Conservation (phyloP, 2,888 invertebrate species). For the Chloroclystis v-ata region DNA sequence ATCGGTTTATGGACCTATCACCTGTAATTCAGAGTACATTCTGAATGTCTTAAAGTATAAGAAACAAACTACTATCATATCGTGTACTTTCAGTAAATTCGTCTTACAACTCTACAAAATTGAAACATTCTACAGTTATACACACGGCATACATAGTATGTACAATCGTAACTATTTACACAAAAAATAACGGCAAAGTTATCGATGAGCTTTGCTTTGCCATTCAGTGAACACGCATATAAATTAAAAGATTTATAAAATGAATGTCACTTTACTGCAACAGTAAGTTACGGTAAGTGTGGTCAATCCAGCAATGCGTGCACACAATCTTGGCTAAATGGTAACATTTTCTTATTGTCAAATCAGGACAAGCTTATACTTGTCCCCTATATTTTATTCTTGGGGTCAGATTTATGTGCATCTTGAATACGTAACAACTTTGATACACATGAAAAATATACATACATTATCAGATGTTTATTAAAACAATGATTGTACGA, state of each 20-base stretch:
- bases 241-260: constrained; percentile 25
- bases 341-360: constrained; percentile 67
- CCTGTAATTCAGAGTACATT: constrained; percentile 11
- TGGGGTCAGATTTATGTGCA: constrained; percentile 23
- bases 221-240: constrained; percentile 41
- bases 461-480: constrained; percentile 9
- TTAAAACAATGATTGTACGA: constrained; percentile 8
- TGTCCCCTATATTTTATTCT: constrained; percentile 29
- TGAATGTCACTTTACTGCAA: constrained; percentile 16
- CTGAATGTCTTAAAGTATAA: constrained; percentile 32
- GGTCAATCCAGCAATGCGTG: constrained; percentile 35
- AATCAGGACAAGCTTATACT: constrained; percentile 36
- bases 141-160: constrained; percentile 74
- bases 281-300: constrained; percentile 16
- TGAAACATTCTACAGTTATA: constrained; percentile 69
- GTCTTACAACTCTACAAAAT: constrained; percentile 60
- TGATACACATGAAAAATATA: too few species aligned
- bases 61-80: constrained; percentile 28
- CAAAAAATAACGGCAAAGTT: constrained; percentile 58
- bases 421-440: constrained; percentile 20
- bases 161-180: constrained; percentile 72
- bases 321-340: constrained; percentile 43
- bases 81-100: constrained; percentile 52
- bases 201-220: constrained; percentile 43
- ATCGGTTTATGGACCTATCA: too few species aligned